phyloP scores from a whole-genome alignment of 2,113 vertebrate species.

The Etheostoma cragini region DNA sequence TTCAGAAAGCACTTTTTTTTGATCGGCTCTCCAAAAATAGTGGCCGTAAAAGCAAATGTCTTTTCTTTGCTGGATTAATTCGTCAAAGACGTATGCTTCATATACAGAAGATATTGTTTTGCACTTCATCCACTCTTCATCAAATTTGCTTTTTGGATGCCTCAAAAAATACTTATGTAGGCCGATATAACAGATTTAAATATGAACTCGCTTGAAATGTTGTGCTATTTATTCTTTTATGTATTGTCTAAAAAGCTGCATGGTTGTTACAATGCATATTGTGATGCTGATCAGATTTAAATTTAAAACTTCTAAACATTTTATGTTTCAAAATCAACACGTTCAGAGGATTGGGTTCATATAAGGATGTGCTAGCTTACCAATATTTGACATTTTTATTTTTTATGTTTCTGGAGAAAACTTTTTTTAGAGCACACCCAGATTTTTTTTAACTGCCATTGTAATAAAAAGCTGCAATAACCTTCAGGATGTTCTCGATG shows the following conservation, averaged over 20 bases:
- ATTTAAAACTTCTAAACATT: background rate
- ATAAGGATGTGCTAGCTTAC: background rate
- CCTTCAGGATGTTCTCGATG: conserved; percentile 54
- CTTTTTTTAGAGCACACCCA: conserved; percentile 7
- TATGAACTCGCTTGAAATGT: background rate
- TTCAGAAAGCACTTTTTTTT: too few relatives aligned
- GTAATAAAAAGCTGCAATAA: conserved; percentile 48
- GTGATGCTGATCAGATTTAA: background rate
- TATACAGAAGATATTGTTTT: too few relatives aligned
- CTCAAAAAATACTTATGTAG: too few relatives aligned
- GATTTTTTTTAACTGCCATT: conserved; percentile 31
- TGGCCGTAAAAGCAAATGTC: too few relatives aligned
- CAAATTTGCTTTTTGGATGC: too few relatives aligned
- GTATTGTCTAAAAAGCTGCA: background rate
- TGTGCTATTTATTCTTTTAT: background rate
- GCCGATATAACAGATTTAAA: too few relatives aligned
- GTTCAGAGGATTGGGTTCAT: background rate
- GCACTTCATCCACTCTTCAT: too few relatives aligned
- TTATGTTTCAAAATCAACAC: background rate
- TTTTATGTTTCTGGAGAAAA: conserved; percentile 26
- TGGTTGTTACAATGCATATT: background rate
- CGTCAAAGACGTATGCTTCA: too few relatives aligned
- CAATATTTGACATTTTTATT: conserved; percentile 10
- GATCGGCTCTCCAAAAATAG: too few relatives aligned
- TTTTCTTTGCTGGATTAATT: too few relatives aligned